Conservation (phyloP, 2,113 vertebrate species). For the Thunnus thynnus region DNA sequence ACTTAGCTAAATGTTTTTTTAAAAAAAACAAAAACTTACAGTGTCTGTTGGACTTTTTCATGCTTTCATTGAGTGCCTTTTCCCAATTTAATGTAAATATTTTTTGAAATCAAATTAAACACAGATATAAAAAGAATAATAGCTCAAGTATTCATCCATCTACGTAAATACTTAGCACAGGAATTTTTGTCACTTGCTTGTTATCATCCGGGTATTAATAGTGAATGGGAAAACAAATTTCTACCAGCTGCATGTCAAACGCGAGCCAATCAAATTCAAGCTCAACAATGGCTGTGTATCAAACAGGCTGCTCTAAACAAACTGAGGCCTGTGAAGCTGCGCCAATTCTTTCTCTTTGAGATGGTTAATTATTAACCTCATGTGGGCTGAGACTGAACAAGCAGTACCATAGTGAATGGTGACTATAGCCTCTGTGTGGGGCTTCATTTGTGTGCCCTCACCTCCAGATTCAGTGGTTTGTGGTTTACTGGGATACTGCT, state of each 20-base stretch:
- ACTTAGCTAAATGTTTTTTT: neutral
- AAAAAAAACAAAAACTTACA: neutral
- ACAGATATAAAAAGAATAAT: rapidly evolving
- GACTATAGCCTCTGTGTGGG: neutral
- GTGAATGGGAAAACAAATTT: no score
- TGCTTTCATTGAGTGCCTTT: no score
- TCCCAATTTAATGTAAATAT: no score
- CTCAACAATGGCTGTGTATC: neutral
- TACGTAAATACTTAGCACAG: no score
- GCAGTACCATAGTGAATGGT: neutral
- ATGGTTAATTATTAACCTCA: constrained; percentile 2
- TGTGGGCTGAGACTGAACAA: neutral
- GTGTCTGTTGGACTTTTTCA: no score
- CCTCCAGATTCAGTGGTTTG: neutral
- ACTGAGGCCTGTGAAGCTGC: neutral
- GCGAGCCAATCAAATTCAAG: neutral
- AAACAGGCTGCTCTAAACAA: neutral
- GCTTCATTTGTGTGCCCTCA: neutral
- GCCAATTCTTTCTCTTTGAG: neutral
- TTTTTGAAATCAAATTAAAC: no score
- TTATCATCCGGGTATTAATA: no score
- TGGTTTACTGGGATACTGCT: neutral
- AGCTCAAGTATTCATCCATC: neutral
- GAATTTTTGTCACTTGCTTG: no score
- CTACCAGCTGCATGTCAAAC: no score